A percentile compares a stretch with the other conserved stretches of the same genome.
phyloP scores from a whole-genome alignment of 2,888 invertebrate genomes.

The Meiosimyza platycephala region DNA sequence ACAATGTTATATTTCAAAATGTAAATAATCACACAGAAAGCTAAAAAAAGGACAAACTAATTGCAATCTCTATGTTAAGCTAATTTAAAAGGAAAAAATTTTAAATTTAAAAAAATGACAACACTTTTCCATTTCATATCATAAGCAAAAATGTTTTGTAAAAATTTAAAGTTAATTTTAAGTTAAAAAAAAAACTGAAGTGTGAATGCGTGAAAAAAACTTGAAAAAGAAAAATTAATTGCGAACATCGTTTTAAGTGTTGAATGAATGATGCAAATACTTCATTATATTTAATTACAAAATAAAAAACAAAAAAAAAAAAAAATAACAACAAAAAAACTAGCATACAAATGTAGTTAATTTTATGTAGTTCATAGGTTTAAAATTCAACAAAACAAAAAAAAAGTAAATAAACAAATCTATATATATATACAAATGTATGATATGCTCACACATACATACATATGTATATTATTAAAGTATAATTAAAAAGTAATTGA shows the following conservation, averaged over 20 bases:
- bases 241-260: neutral
- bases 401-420: neutral
- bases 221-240: neutral
- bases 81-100: neutral
- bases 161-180: conserved; percentile 9
- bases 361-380: conserved; percentile 27
- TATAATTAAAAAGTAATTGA: neutral
- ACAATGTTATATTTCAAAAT: neutral
- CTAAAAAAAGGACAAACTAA: neutral
- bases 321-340: neutral
- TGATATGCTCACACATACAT: neutral
- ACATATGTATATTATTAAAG: conserved; percentile 10
- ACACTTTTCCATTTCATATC: conserved; percentile 26
- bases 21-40: conserved; percentile 1
- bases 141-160: conserved; percentile 20
- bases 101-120: neutral
- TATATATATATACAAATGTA: conserved; percentile 11
- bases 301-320: neutral
- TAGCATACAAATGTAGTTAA: conserved; percentile 27
- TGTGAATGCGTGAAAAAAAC: neutral
- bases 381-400: neutral
- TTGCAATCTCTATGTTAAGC: conserved; percentile 31
- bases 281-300: neutral
- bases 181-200: neutral
- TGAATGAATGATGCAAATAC: conserved; percentile 12